phyloP scores from a whole-genome alignment of 2,113 vertebrate species.

The Microcebus tavaratra region DNA sequence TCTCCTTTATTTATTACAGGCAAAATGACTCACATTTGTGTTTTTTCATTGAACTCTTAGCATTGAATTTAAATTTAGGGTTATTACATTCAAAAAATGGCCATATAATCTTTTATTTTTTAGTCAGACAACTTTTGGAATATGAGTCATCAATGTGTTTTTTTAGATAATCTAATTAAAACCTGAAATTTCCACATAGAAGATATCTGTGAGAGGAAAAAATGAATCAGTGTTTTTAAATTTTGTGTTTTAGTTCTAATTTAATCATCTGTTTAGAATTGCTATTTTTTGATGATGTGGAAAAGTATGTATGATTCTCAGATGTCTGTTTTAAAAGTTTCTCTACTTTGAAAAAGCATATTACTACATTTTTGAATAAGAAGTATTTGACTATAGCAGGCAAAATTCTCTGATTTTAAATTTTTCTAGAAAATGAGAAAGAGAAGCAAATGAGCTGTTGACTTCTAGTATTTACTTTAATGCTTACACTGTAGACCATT shows the following conservation, averaged over 20 bases:
- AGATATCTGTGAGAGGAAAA: constrained; percentile 31
- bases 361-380: not conserved
- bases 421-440: not conserved
- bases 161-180: constrained; percentile 50
- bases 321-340: constrained; percentile 14
- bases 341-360: not conserved
- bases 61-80: constrained; percentile 33
- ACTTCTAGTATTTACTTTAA: not conserved
- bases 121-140: constrained; percentile 41
- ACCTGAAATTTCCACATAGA: constrained; percentile 12
- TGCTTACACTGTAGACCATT: not conserved
- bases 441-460: not conserved
- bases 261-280: constrained; percentile 51
- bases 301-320: constrained; percentile 12
- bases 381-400: not conserved
- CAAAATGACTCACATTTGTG: constrained; percentile 33
- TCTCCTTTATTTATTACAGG: constrained; percentile 4
- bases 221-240: constrained; percentile 1
- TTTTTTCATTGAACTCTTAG: constrained; percentile 32
- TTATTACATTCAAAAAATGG: constrained; percentile 34
- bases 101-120: constrained; percentile 7
- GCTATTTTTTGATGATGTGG: not conserved
- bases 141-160: constrained; percentile 46
- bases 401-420: not conserved
- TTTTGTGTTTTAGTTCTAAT: constrained; percentile 50